Conservation (phyloP, 2,113 vertebrate genomes). For the Hemibagrus wyckioides region DNA sequence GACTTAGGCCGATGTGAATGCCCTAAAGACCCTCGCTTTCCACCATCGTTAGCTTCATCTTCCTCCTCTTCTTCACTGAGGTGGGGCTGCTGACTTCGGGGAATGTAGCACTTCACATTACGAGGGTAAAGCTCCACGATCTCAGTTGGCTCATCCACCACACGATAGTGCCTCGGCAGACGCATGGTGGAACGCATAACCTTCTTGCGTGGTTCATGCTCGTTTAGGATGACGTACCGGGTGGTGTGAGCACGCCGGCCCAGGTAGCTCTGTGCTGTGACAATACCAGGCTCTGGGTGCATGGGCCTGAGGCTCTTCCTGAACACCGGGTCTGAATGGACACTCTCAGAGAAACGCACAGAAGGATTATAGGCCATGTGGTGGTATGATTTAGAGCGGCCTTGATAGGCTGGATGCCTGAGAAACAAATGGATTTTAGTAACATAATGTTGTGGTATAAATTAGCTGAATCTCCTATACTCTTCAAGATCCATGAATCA, state of each 20-base stretch:
- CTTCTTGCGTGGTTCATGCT: conserved; percentile 77
- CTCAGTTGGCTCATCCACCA: conserved; percentile 70
- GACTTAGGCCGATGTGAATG: conserved; percentile 72
- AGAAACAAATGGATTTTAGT: not conserved
- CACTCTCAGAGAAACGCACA: conserved; percentile 65
- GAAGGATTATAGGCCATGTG: conserved; percentile 65
- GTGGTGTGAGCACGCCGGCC: conserved; percentile 71
- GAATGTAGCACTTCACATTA: conserved; percentile 69
- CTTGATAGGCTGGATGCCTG: conserved; percentile 71
- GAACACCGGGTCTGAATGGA: conserved; percentile 81
- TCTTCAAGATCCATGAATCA: not conserved
- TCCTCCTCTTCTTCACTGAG: conserved; percentile 79
- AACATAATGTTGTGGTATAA: not conserved
- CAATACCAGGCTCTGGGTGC: conserved; percentile 62
- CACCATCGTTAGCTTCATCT: conserved; percentile 52
- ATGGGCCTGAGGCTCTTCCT: conserved; percentile 72
- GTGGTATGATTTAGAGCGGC: conserved; percentile 73
- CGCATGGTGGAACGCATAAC: conserved; percentile 70
- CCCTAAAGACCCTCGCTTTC: conserved; percentile 57
- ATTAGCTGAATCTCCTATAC: not conserved
- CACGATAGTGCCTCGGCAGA: conserved; percentile 77
- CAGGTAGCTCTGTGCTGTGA: conserved; percentile 63
- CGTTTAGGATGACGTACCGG: conserved; percentile 82
- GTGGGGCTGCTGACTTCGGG: conserved; percentile 71
- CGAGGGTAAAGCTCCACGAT: conserved; percentile 79